A percentile compares a stretch with the other conserved stretches of the same genome.
Evolutionary conservation across 2,888 invertebrate genomes (phyloP).

Genomic region (Conomelus anceps): DNA sequence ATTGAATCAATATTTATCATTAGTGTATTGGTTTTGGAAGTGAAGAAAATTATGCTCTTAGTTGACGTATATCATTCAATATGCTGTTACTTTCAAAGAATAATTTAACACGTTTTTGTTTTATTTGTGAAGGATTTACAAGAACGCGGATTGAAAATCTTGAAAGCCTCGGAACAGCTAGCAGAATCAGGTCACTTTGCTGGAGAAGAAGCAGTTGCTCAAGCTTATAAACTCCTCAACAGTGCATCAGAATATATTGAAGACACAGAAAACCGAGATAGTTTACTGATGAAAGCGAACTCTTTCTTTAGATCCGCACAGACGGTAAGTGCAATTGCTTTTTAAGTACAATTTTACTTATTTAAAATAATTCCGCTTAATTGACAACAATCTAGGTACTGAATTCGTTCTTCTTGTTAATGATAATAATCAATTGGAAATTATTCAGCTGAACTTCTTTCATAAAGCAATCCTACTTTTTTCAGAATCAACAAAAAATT

Average conservation of each 20-base stretch:
- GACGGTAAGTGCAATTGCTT: constrained; percentile 47
- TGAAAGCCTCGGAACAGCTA: constrained; percentile 69
- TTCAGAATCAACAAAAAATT: too few species aligned
- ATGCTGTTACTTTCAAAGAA: too few species aligned
- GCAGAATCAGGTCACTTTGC: constrained; percentile 63
- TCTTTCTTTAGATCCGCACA: constrained; percentile 63
- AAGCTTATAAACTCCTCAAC: constrained; percentile 59
- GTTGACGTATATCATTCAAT: too few species aligned
- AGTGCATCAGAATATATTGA: constrained; percentile 62
- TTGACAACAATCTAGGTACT: neutral
- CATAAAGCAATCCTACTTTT: too few species aligned
- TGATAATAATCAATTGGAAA: too few species aligned
- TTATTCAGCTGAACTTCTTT: too few species aligned
- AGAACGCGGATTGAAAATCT: constrained; percentile 67
- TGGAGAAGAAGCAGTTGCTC: constrained; percentile 58
- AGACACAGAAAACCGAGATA: constrained; percentile 61
- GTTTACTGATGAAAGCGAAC: constrained; percentile 58
- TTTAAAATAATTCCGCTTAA: too few species aligned
- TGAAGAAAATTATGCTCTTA: too few species aligned
- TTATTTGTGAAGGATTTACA: constrained; percentile 51
- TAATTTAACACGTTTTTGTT: neutral
- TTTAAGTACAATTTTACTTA: neutral
- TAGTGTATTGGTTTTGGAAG: too few species aligned
- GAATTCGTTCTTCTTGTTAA: too few species aligned
- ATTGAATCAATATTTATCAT: too few species aligned